Evolutionary conservation across 2,113 vertebrate species (phyloP).

Genomic region (Zosterops borbonicus): DNA sequence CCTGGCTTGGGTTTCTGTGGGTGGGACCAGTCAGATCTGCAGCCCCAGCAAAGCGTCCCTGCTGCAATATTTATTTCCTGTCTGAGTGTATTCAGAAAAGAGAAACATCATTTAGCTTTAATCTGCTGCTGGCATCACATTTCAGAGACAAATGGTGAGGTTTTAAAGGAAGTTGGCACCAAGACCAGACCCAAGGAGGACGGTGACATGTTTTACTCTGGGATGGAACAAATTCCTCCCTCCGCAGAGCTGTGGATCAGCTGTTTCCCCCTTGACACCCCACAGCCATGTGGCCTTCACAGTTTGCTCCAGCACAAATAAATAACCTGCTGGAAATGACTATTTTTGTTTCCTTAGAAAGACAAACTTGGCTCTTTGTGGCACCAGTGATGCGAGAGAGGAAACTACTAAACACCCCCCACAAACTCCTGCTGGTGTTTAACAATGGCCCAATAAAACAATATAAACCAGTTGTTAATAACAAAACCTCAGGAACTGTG

Average conservation of each 20-base stretch:
- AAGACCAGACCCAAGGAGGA: neutral
- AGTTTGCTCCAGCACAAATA: neutral
- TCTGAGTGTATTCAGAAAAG: neutral
- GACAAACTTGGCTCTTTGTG: neutral
- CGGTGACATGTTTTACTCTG: neutral
- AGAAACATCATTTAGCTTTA: neutral
- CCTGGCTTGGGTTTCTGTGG: neutral
- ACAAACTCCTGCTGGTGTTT: neutral
- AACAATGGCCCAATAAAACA: neutral
- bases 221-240: neutral
- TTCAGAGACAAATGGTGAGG: accelerated
- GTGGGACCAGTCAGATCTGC: neutral
- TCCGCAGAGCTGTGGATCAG: neutral
- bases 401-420: neutral
- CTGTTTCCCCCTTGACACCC: neutral
- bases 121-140: neutral
- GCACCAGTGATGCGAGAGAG: neutral
- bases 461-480: neutral
- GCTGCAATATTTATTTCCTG: neutral
- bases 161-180: neutral
- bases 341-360: neutral
- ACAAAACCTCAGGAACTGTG: neutral
- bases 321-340: neutral
- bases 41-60: neutral
- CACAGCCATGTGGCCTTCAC: neutral